Evolutionary conservation across 2,113 vertebrate species (phyloP).

Genomic region (Podarcis raffonei): DNA sequence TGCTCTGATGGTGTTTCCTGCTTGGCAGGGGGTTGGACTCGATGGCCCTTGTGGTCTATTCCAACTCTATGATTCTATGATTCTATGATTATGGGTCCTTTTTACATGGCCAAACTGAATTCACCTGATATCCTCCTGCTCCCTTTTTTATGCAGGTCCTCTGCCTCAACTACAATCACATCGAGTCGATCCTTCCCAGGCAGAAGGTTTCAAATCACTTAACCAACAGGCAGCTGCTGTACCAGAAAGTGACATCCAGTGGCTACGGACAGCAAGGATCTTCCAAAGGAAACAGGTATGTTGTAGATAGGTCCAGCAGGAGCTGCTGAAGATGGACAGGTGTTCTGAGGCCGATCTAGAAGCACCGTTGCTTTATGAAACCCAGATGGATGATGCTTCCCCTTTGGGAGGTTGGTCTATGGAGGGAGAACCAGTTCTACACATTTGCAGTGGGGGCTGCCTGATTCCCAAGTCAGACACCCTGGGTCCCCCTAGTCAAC

Average conservation of each 20-base stretch:
- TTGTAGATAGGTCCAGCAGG: slow-evolving; percentile 35
- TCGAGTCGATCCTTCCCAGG: slow-evolving; percentile 85
- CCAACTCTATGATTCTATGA: too few relatives aligned
- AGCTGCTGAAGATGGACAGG: not conserved
- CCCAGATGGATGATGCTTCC: not conserved
- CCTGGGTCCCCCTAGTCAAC: too few relatives aligned
- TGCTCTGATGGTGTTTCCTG: too few relatives aligned
- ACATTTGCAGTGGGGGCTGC: not conserved
- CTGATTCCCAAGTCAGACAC: not conserved
- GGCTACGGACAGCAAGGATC: slow-evolving; percentile 81
- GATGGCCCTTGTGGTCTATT: too few relatives aligned
- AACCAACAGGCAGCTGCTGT: slow-evolving; percentile 81
- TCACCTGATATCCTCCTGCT: slow-evolving; percentile 27
- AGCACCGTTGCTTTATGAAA: not conserved
- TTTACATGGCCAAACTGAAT: slow-evolving; percentile 1
- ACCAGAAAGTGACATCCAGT: slow-evolving; percentile 85
- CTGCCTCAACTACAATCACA: slow-evolving; percentile 85
- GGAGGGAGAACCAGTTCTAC: not conserved
- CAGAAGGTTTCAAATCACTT: slow-evolving; percentile 77
- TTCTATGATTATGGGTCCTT: not conserved
- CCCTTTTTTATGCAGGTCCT: slow-evolving; percentile 73
- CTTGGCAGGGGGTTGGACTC: too few relatives aligned
- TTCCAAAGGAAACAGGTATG: slow-evolving; percentile 77
- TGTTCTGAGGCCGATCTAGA: not conserved
- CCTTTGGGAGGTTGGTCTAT: not conserved